Conservation (phyloP, 1,140 invertebrate species). For the Conus betulinus region DNA sequence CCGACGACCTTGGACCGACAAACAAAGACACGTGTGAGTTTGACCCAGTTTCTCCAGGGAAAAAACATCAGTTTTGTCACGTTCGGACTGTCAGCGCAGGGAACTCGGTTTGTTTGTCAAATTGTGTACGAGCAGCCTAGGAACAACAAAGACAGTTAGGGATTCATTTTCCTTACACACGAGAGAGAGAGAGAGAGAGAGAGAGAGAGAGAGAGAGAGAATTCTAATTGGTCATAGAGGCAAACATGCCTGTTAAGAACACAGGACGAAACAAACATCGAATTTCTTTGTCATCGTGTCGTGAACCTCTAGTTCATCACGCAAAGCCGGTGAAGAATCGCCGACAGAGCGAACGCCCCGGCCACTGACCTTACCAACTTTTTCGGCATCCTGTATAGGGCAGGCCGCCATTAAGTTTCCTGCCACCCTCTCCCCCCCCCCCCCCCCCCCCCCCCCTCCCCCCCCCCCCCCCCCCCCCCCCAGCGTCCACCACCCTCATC, state of each 20-base stretch:
- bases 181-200: no score
- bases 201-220: no score
- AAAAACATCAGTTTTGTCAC: conserved; percentile 5
- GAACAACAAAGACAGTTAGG: not conserved
- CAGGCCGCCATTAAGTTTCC: not conserved
- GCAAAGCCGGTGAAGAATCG: no score
- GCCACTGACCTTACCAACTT: not conserved
- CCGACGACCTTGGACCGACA: conserved; percentile 56
- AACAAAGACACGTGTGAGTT: conserved; percentile 47
- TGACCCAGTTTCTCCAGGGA: conserved; percentile 14
- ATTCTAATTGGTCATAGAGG: not conserved
- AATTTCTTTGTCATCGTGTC: not conserved
- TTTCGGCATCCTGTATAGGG: not conserved
- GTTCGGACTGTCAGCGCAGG: not conserved
- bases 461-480: no score
- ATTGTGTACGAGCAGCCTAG: not conserved
- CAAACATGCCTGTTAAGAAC: not conserved
- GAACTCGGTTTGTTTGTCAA: not conserved
- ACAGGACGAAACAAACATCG: not conserved
- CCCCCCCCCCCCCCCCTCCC: not conserved
- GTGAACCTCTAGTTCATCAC: not conserved
- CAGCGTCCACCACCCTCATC: not conserved
- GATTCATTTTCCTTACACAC: not conserved
- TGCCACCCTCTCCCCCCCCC: not conserved
- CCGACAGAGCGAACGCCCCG: not conserved